phyloP scores from a whole-genome alignment of 2,888 invertebrate species.

The Marronus borbonicus region DNA sequence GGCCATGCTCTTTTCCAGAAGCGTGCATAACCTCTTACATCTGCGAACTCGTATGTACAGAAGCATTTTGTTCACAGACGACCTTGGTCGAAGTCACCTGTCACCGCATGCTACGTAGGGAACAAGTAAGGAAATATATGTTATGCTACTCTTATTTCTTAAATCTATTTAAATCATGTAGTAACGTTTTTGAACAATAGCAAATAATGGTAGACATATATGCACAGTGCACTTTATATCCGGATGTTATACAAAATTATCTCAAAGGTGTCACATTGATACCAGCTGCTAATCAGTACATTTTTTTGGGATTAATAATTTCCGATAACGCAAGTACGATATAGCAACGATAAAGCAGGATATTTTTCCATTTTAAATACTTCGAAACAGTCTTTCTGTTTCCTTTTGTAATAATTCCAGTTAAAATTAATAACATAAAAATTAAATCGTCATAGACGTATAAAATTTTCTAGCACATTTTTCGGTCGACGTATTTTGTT shows the following conservation, averaged over 20 bases:
- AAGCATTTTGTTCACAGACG: slow-evolving; percentile 40
- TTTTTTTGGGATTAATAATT: background rate
- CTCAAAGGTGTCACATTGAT: slow-evolving; percentile 1
- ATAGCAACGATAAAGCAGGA: background rate
- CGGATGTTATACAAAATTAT: slow-evolving; percentile 3
- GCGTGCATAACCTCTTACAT: slow-evolving; percentile 21
- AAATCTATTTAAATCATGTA: slow-evolving; percentile 6
- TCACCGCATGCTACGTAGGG: slow-evolving; percentile 42
- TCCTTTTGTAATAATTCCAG: background rate
- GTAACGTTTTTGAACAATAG: too few species aligned
- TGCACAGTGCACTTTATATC: too few species aligned
- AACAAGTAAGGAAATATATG: background rate
- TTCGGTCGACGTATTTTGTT: slow-evolving; percentile 27
- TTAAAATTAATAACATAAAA: background rate
- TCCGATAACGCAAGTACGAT: background rate
- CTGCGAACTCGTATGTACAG: background rate
- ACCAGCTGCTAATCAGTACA: background rate
- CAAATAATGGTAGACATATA: too few species aligned
- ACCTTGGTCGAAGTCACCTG: slow-evolving; percentile 64
- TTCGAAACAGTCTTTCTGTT: background rate
- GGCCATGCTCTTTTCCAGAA: slow-evolving; percentile 11
- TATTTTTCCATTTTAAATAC: too few species aligned
- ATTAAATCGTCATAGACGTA: background rate
- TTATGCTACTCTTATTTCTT: background rate
- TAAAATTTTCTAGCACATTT: slow-evolving; percentile 30